phyloP scores from a whole-genome alignment of 2,113 vertebrate species.

The Sylvietta virens region DNA sequence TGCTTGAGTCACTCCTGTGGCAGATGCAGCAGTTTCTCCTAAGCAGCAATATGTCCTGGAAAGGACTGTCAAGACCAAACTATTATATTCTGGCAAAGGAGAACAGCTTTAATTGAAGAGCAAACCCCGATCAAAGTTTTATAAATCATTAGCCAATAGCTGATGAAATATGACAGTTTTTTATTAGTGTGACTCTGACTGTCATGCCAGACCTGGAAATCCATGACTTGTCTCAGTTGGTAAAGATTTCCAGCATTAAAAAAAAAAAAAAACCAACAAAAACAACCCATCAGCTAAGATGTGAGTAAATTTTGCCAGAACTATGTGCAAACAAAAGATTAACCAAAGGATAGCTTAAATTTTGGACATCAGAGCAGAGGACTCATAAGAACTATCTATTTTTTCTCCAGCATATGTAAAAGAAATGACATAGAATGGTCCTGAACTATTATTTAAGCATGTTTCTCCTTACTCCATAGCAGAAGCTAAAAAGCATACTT shows the following conservation, averaged over 20 bases:
- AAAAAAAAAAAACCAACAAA: not conserved
- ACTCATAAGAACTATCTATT: not conserved
- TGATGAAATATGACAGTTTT: not conserved
- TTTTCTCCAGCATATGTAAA: not conserved
- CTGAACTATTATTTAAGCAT: not conserved
- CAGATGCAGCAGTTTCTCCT: not conserved
- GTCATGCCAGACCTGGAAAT: not conserved
- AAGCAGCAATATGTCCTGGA: not conserved
- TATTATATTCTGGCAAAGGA: not conserved
- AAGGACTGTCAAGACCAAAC: not conserved
- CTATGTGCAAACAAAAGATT: not conserved
- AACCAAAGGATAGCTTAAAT: not conserved
- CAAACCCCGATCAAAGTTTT: not conserved
- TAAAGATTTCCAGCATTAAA: not conserved
- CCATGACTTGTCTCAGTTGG: not conserved
- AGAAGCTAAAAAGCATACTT: not conserved
- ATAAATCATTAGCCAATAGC: not conserved
- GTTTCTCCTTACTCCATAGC: not conserved
- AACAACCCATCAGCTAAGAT: not conserved
- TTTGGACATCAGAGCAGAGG: not conserved
- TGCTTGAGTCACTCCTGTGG: not conserved
- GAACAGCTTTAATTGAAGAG: not conserved
- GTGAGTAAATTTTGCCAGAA: not conserved
- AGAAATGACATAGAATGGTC: not conserved
- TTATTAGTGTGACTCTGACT: not conserved